Percentiles rank a stretch among this genome's conserved stretches.
Evolutionary conservation across 2,113 vertebrate species (phyloP).

Genomic region (Xenopus tropicalis): UCB_Xtro_10.0 CM004446.2:57870001-57870500

Average conservation of each 20-base stretch:
- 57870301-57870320: slow-evolving; percentile 19
- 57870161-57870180: slow-evolving; percentile 52
- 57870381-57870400: too few relatives aligned
- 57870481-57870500: neutral
- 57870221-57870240: slow-evolving; percentile 18
- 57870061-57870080: slow-evolving; percentile 18
- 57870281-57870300: slow-evolving; percentile 25
- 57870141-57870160: slow-evolving; percentile 50
- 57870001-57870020: too few relatives aligned
- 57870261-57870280: slow-evolving; percentile 28
- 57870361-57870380: neutral
- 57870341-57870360: neutral
- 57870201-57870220: slow-evolving; percentile 50
- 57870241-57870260: slow-evolving; percentile 30
- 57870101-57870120: slow-evolving; percentile 43
- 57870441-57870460: neutral
- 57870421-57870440: too few relatives aligned
- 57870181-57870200: slow-evolving; percentile 51
- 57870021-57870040: neutral
- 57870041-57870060: slow-evolving; percentile 22
- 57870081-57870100: slow-evolving; percentile 23
- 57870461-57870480: neutral
- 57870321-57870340: neutral
- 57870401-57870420: too few relatives aligned
- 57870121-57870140: slow-evolving; percentile 37